Base-by-base conservation (phyloP, 2,888 invertebrate genomes). In the Drosophila paracracens region DNA sequence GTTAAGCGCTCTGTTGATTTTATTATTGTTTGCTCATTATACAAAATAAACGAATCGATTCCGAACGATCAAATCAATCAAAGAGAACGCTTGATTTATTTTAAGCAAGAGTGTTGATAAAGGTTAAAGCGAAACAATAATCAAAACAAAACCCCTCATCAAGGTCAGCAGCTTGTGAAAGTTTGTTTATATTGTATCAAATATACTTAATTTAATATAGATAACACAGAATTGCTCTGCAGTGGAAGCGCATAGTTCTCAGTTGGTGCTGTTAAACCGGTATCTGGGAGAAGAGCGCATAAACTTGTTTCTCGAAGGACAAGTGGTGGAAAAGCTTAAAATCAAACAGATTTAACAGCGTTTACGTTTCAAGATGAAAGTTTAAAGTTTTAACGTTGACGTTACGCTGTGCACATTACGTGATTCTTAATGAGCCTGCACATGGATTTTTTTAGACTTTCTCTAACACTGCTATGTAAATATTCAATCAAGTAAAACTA, bases 271-370 rank as follows among this genome's bases (percentile, higher is more conserved):
- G 54, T 54, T 43, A 63, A 89, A 87, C 88, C 82, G 79, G 83
- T 83, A 62, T 70, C 11, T 21, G 57, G 58, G 62, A 68, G 61
- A 72, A 70, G 62, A 72, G 53, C 58, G 63, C 69, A 63, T 69
- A 81, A 89, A 82, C 88, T 70, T 69, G 89, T 88, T 88, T 74
- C 16, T 59, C 71, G 79, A 79, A 79, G 71, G 80, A 89, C 82
- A 84, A 76, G 73, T 79, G 70, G 70, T 62, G 16, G 21, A 72
- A 74, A 56, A 57, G 29, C 31, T 66, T 21, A 4, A 57, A 43
- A 18, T 51, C 62, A 25, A 70, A 68, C 62, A 56, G 21, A 70
- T 67, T 70, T 72, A 74, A 69, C 60, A 61, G 65, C 60, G 33
- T 50, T 8, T 13, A 35, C 27, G 38, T 29, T 31, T 36, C 46